Conservation (phyloP, 2,113 vertebrate species). For the Anoura caudifer region DNA sequence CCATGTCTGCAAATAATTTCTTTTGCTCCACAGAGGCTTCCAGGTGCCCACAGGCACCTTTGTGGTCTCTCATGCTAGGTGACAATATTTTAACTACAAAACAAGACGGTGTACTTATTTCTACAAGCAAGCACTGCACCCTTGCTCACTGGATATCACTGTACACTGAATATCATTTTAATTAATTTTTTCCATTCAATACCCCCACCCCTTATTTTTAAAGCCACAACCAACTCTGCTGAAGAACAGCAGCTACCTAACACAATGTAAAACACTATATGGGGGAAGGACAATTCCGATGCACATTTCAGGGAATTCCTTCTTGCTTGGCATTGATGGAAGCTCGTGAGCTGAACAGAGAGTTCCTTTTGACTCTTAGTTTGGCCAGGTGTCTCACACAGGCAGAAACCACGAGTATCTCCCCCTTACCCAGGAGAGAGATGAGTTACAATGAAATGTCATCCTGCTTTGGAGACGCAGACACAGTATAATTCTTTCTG, state of each 20-base stretch:
- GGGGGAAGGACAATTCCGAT: not conserved
- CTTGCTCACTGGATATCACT: not conserved
- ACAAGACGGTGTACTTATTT: fast-evolving
- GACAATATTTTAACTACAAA: fast-evolving
- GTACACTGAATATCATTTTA: not conserved
- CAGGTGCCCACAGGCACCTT: fast-evolving
- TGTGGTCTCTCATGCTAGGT: not conserved
- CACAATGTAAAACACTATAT: fast-evolving
- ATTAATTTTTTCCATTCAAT: not conserved
- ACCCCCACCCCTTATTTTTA: not conserved
- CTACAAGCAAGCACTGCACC: fast-evolving
- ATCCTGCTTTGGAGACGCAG: slow-evolving; percentile 45
- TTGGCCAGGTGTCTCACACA: not conserved
- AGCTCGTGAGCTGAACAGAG: not conserved
- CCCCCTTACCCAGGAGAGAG: not conserved
- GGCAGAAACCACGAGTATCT: not conserved
- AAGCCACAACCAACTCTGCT: not conserved
- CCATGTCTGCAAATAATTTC: not conserved
- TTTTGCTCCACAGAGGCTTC: not conserved
- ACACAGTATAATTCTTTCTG: slow-evolving; percentile 50
- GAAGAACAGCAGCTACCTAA: not conserved
- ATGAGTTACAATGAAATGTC: slow-evolving; percentile 54
- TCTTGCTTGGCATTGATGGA: not conserved
- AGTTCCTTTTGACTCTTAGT: not conserved
- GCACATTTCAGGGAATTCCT: not conserved